A percentile compares a stretch with the other conserved stretches of the same genome.
These are phyloP conservation scores for Syritta pipiens DNA, from an alignment of 2,888 invertebrate genomes.

Conservation along the genomic window DNA sequence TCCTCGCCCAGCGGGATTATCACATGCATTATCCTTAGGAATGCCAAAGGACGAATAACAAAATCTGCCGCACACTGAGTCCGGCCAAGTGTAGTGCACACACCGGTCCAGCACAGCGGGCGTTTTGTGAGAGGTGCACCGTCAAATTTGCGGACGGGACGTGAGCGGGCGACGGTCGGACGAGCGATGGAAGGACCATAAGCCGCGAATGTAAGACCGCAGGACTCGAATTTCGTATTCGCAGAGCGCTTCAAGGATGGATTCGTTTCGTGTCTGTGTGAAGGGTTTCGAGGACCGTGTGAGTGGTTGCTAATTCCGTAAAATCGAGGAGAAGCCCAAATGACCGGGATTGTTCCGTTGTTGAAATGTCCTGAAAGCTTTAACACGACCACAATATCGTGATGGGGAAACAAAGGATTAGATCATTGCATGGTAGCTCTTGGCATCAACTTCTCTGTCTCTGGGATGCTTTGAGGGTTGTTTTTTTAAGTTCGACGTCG, in stretches of 20 bases:
- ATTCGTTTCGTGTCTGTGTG: background rate
- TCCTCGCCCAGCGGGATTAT: conserved; percentile 37
- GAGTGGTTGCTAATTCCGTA: background rate
- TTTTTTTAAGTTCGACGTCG: background rate
- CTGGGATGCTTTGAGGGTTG: background rate
- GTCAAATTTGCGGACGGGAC: background rate
- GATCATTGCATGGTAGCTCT: background rate
- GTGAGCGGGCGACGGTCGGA: background rate
- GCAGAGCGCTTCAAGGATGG: conserved; percentile 16
- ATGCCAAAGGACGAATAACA: conserved; percentile 25
- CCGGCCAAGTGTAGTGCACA: conserved; percentile 16
- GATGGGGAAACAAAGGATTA: conserved; percentile 33
- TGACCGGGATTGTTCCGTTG: background rate
- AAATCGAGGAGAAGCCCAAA: background rate
- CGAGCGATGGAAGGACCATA: background rate
- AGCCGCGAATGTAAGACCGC: conserved; percentile 25
- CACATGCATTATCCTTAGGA: conserved; percentile 30
- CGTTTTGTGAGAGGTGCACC: background rate
- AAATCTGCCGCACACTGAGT: conserved; percentile 24
- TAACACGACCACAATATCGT: background rate
- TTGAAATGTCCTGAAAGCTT: background rate
- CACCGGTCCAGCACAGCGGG: no score
- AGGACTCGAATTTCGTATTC: conserved; percentile 15
- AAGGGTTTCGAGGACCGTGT: conserved; percentile 2
- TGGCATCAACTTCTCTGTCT: conserved; percentile 13